Conservation (phyloP, 2,113 vertebrate genomes). For the Protobothrops flavoviridis region DNA sequence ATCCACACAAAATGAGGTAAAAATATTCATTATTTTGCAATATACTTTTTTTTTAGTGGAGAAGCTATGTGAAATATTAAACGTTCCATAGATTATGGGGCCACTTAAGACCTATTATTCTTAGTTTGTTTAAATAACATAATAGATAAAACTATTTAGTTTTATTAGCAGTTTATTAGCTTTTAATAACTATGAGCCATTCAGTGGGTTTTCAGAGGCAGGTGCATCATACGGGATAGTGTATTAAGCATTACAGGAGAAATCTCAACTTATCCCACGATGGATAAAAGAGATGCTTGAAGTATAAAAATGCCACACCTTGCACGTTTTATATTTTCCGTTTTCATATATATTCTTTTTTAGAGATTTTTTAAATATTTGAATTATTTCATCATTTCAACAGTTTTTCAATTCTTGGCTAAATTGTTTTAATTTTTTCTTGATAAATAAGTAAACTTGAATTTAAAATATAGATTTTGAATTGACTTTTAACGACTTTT, state of each 20-base stretch:
- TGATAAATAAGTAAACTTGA: not conserved
- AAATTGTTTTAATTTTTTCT: conserved; percentile 21
- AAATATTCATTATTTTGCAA: conserved; percentile 3
- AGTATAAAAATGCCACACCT: not conserved
- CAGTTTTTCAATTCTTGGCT: not conserved
- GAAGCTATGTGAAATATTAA: not conserved
- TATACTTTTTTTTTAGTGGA: not conserved
- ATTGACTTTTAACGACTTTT: not conserved
- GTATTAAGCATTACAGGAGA: not conserved
- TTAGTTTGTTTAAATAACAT: not conserved
- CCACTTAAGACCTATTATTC: not conserved
- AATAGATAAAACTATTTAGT: too few species aligned
- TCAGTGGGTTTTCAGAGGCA: not conserved
- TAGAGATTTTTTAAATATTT: not conserved
- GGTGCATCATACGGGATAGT: not conserved
- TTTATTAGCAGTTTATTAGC: too few species aligned
- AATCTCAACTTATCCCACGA: not conserved
- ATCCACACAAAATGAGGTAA: conserved; percentile 76
- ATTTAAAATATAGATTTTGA: not conserved
- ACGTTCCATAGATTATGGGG: not conserved
- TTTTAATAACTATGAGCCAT: not conserved
- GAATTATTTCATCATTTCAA: not conserved
- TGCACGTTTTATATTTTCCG: not conserved
- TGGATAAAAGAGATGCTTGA: not conserved
- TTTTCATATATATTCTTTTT: not conserved